A percentile compares a stretch with the other conserved stretches of the same genome.
Evolutionary conservation across 2,113 vertebrate genomes (phyloP).

Genomic region (Lycaon pictus): DNA sequence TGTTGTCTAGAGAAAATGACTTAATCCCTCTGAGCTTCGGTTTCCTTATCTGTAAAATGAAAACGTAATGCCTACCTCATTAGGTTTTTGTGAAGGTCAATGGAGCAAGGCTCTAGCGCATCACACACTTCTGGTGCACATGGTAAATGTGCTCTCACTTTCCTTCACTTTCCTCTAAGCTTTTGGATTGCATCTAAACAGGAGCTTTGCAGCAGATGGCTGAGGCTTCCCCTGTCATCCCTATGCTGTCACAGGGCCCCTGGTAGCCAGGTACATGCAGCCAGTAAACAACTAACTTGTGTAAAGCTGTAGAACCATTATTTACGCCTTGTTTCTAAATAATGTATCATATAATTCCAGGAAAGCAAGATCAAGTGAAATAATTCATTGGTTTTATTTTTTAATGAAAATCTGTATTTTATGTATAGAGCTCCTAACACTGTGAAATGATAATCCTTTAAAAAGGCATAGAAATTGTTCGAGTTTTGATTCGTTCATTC

Average conservation of each 20-base stretch:
- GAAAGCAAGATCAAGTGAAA: conserved; percentile 32
- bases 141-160: not conserved
- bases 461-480: not conserved
- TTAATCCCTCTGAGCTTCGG: not conserved
- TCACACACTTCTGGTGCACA: not conserved
- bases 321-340: not conserved
- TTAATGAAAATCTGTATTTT: conserved; percentile 25
- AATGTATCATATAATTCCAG: conserved; percentile 26
- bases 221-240: not conserved
- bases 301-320: not conserved
- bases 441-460: conserved; percentile 3
- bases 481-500: not conserved
- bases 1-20: not conserved
- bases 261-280: not conserved
- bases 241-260: not conserved
- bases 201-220: not conserved
- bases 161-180: not conserved
- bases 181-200: not conserved
- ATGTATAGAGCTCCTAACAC: not conserved
- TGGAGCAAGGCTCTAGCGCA: not conserved
- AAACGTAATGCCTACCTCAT: not conserved
- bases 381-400: conserved; percentile 24
- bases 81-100: not conserved
- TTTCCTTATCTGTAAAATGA: conserved; percentile 2
- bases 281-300: not conserved